These are phyloP conservation scores for Melieria omissa DNA, from an alignment of 2,888 invertebrate species.

Conservation along the genomic window DNA sequence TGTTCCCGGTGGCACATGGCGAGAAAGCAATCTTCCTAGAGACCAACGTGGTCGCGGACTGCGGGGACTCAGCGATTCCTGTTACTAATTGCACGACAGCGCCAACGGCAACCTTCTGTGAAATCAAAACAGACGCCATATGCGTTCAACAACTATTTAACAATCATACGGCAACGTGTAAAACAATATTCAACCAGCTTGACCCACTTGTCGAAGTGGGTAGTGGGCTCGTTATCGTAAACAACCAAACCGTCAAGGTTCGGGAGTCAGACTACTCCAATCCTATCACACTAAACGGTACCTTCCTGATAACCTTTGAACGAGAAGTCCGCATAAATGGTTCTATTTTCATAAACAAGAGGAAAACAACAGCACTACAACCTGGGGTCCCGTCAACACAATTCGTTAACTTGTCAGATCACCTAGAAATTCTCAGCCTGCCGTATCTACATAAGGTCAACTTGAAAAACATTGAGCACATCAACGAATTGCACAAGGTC, in stretches of 20 bases:
- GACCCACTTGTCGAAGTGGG: conserved; percentile 21
- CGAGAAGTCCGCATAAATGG: not conserved
- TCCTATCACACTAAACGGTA: not conserved
- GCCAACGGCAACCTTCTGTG: conserved; percentile 24
- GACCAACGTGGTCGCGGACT: not conserved
- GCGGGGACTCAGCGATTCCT: not conserved
- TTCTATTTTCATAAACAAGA: not conserved
- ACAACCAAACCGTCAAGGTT: conserved; percentile 21
- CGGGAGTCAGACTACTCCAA: not conserved
- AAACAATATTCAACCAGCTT: not conserved
- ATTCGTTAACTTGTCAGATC: not conserved
- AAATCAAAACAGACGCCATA: conserved; percentile 3
- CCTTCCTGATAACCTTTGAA: conserved; percentile 6
- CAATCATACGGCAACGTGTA: not conserved
- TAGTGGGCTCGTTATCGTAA: conserved; percentile 26
- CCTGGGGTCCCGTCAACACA: not conserved
- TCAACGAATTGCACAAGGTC: not conserved
- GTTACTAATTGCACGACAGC: conserved; percentile 16
- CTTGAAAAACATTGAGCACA: not conserved
- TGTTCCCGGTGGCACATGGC: conserved; percentile 17
- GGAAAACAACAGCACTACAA: not conserved
- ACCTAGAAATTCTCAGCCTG: not conserved
- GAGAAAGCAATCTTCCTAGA: conserved; percentile 7
- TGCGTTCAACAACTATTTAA: conserved; percentile 24
- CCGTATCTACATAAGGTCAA: not conserved